phyloP scores from a whole-genome alignment of 2,797 vertebrate genomes.

The Hybognathus amarus region DNA sequence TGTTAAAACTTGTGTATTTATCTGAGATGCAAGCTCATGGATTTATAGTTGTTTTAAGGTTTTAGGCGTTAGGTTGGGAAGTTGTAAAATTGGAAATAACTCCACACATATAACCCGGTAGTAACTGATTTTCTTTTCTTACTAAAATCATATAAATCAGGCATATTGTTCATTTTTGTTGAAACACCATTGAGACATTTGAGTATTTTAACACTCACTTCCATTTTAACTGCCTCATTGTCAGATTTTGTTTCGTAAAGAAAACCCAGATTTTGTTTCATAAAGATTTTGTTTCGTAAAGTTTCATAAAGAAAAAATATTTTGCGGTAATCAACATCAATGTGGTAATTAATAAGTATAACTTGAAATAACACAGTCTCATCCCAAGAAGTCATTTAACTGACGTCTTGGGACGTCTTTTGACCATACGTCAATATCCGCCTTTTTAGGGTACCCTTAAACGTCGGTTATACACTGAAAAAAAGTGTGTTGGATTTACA shows the following conservation, averaged over 20 bases:
- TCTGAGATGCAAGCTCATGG: not conserved
- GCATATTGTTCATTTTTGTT: not conserved
- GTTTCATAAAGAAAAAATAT: not conserved
- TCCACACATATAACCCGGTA: not conserved
- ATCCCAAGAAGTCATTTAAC: no score
- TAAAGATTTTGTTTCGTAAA: no score
- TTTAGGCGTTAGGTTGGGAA: not conserved
- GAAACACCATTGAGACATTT: not conserved
- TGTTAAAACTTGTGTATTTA: not conserved
- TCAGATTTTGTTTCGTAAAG: not conserved
- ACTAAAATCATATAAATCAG: conserved; percentile 1
- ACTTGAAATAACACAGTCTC: no score
- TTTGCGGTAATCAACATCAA: not conserved
- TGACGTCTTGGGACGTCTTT: no score
- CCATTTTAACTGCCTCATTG: not conserved
- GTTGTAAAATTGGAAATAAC: not conserved
- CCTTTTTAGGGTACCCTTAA: no score
- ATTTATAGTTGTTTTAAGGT: not conserved
- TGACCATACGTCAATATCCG: no score
- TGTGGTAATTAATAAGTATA: not conserved
- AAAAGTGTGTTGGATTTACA: no score
- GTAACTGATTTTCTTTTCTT: not conserved
- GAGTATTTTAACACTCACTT: not conserved
- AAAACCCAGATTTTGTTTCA: not conserved
- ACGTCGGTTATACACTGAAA: no score